These are phyloP conservation scores for Herpetotheres cachinnans DNA, from an alignment of 2,113 vertebrate genomes.

Conservation along the genomic window DNA sequence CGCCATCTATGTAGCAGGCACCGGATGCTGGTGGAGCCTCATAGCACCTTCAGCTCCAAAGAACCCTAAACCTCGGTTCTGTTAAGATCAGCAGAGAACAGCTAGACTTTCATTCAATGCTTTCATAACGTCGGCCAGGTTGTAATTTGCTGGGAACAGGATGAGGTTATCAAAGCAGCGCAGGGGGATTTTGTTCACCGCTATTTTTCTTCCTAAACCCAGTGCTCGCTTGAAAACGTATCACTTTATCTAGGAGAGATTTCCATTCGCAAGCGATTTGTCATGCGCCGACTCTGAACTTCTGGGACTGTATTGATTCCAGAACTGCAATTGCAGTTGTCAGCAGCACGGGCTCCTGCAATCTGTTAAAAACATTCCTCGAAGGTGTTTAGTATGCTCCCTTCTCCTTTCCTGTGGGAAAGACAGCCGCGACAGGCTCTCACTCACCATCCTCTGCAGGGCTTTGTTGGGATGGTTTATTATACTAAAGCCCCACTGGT, in stretches of 20 bases:
- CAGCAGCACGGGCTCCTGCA: background rate
- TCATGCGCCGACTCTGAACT: background rate
- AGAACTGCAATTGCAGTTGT: slow-evolving; percentile 35
- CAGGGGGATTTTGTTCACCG: background rate
- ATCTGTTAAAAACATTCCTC: slow-evolving; percentile 54
- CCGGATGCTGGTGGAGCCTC: fast-evolving
- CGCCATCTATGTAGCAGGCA: background rate
- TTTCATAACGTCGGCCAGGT: background rate
- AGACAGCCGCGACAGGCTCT: background rate
- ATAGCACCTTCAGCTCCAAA: background rate
- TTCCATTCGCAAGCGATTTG: slow-evolving; percentile 24
- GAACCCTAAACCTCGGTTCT: background rate
- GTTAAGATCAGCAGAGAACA: background rate
- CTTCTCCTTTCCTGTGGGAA: slow-evolving; percentile 54
- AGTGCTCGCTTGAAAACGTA: background rate
- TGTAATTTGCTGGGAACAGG: background rate
- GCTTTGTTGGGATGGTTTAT: background rate
- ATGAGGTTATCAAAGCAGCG: background rate
- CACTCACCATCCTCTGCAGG: slow-evolving; percentile 14
- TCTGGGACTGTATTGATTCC: slow-evolving; percentile 31
- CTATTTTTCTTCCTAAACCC: slow-evolving; percentile 1
- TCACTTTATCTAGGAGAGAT: background rate
- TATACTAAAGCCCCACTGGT: background rate
- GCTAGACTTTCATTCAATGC: background rate
- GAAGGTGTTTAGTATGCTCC: slow-evolving; percentile 38